Percentiles rank a stretch among this genome's conserved stretches.
These are phyloP conservation scores for Drosophila neutralis DNA, from an alignment of 2,888 invertebrate species.

Conservation along the genomic window DNA sequence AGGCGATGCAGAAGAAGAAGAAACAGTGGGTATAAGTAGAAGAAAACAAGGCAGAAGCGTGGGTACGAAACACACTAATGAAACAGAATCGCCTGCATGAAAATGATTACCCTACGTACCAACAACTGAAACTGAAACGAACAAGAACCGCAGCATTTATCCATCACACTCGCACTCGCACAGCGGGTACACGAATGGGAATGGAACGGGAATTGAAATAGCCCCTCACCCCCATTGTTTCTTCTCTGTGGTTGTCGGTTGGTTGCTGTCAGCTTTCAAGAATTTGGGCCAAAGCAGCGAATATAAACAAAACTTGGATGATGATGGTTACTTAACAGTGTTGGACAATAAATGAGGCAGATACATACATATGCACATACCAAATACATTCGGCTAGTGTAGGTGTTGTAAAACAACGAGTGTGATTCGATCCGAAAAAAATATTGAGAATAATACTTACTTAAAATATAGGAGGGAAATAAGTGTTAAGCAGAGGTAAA, in stretches of 20 bases:
- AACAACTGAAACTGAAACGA: constrained; percentile 45
- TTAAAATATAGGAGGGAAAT: not conserved
- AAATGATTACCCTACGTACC: constrained; percentile 65
- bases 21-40: not conserved
- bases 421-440: constrained; percentile 10
- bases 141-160: constrained; percentile 40
- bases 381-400: constrained; percentile 20
- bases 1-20: constrained; percentile 13
- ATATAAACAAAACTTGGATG: constrained; percentile 70
- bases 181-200: constrained; percentile 37
- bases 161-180: constrained; percentile 59
- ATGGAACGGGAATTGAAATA: constrained; percentile 35
- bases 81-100: constrained; percentile 77
- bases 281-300: constrained; percentile 75
- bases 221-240: not conserved
- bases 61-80: constrained; percentile 69
- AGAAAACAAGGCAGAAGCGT: constrained; percentile 53
- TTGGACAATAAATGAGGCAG: constrained; percentile 65
- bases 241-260: constrained; percentile 29
- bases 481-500: not conserved
- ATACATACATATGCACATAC: constrained; percentile 20
- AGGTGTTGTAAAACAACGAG: constrained; percentile 45
- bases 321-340: constrained; percentile 79
- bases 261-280: constrained; percentile 66
- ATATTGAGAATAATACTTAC: not conserved